Evolutionary conservation across 1,140 invertebrate genomes (phyloP), one percentile per base, ranked within the genome.

Genomic region (Drosophila santomea): DNA sequence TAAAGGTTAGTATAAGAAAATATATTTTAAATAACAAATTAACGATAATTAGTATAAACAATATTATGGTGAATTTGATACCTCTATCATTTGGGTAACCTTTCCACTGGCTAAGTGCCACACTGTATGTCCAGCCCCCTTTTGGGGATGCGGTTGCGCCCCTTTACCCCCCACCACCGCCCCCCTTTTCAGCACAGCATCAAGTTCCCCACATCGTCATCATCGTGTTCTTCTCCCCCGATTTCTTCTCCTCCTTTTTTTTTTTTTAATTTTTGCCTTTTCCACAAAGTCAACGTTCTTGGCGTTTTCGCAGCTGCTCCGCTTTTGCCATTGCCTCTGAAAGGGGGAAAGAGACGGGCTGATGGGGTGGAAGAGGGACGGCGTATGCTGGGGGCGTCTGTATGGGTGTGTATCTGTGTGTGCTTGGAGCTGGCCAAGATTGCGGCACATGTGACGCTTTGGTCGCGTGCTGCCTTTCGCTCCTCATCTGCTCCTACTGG

Each of bases 251-350:
- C 23, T 25, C 5, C 5, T 55, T 54, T 55, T 63, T 52, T 68
- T 60, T 63, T 47, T 39, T 66, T 67, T 51, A 67, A 78, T 82
- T 86, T 78, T 75, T 81, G 75, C 71, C 66, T 66, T 86, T 82
- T 86, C 75, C 83, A 88, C 79, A 88, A 88, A 86, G 83, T 88
- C 83, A 86, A 86, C 52, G 83, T 86, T 82, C 83, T 83, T 88
- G 83, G 68, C 79, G 67, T 83, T 88, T 86, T 86, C 75, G 83
- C 83, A 86, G 83, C 83, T 88, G 83, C 83, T 62, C 51, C 64
- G 64, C 50, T 66, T 78, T 78, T 74, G 61, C 62, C 67, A 62
- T 63, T 68, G 74, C 64, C 64, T 38, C 50, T 48, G 38, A 41
- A 20, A 17, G 14, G 15, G 25, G 17, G 43, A 45, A 23, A 1